These are phyloP conservation scores for Chrysina gloriosa DNA, from an alignment of 2,888 invertebrate genomes.

Conservation along the genomic window DNA sequence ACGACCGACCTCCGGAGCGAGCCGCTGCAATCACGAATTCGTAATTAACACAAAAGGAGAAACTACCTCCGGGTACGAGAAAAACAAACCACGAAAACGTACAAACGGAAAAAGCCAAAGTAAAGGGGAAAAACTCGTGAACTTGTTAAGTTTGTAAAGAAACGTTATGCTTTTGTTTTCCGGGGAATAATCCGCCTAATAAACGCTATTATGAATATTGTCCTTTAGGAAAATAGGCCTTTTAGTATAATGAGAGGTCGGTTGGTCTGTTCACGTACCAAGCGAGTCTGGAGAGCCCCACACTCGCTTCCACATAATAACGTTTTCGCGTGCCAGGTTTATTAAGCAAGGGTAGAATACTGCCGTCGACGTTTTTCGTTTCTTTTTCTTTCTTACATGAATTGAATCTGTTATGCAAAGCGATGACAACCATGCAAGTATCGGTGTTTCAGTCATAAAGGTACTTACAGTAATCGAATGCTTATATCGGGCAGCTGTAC, in stretches of 20 bases:
- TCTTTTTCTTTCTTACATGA: conserved; percentile 13
- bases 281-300: conserved; percentile 44
- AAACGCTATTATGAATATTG: conserved; percentile 57
- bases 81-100: conserved; percentile 5
- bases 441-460: no score
- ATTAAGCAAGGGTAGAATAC: conserved; percentile 31
- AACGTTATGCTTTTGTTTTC: conserved; percentile 46
- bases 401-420: conserved; percentile 3
- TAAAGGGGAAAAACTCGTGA: conserved; percentile 10
- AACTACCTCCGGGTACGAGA: conserved; percentile 22
- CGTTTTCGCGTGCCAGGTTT: conserved; percentile 55
- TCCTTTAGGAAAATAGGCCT: conserved; percentile 56
- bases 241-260: conserved; percentile 59
- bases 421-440: background rate
- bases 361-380: background rate
- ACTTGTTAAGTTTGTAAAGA: conserved; percentile 31
- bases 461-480: no score
- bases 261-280: conserved; percentile 48
- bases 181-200: conserved; percentile 47
- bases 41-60: conserved; percentile 31
- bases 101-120: background rate
- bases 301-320: conserved; percentile 52
- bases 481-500: no score
- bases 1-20: background rate
- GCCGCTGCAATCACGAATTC: conserved; percentile 19